Evolutionary conservation across 2,113 vertebrate species (phyloP).

Genomic region (Pimephales promelas): DNA sequence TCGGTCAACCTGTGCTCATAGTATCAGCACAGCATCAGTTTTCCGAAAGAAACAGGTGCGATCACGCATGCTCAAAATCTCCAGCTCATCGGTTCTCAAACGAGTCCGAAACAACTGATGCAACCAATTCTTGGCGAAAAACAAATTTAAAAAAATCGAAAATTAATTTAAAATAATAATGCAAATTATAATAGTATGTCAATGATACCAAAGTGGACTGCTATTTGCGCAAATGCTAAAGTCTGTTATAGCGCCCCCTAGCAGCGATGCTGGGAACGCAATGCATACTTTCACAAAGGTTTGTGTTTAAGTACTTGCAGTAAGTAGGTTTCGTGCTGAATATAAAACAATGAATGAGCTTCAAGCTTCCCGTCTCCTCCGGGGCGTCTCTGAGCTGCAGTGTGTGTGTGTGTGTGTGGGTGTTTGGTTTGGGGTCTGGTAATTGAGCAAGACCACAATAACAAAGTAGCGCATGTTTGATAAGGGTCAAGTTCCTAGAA

Average conservation of each 20-base stretch:
- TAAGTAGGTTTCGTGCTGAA: neutral
- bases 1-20: no score
- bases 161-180: no score
- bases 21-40: no score
- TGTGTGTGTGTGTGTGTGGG: constrained; percentile 20
- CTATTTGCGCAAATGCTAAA: neutral
- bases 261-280: neutral
- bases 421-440: constrained; percentile 30
- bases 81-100: no score
- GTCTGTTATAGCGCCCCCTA: neutral
- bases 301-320: neutral
- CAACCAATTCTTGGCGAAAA: no score
- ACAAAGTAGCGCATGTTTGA: constrained; percentile 51
- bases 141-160: no score
- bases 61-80: no score
- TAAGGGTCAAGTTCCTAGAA: constrained; percentile 50
- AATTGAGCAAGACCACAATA: constrained; percentile 45
- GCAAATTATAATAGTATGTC: no score
- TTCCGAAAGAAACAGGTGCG: no score
- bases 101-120: no score
- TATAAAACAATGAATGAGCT: constrained; percentile 10
- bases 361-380: neutral
- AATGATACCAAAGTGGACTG: no score
- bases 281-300: neutral
- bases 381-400: constrained; percentile 6